A percentile compares a stretch with the other conserved stretches of the same genome.
Conservation (phyloP, 2,888 invertebrate genomes). For the Acanthosepion lycidas region DNA sequence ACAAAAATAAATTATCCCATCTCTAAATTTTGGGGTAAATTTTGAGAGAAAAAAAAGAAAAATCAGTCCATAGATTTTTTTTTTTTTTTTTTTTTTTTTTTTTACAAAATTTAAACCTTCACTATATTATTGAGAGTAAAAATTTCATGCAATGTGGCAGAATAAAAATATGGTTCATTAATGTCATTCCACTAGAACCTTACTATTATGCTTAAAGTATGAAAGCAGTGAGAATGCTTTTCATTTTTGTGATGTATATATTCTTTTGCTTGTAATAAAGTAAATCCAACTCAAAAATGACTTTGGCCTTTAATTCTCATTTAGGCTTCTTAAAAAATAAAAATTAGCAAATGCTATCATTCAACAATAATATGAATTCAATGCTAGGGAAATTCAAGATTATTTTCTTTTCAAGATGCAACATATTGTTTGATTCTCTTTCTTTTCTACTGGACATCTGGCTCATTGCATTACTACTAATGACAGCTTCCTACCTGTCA, state of each 20-base stretch:
- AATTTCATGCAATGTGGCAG: not conserved
- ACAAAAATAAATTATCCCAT: too few relatives aligned
- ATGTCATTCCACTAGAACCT: not conserved
- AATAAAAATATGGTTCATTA: not conserved
- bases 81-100: not conserved
- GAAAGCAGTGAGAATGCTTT: not conserved
- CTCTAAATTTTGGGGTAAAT: not conserved
- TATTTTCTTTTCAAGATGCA: not conserved
- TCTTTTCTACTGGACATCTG: too few relatives aligned
- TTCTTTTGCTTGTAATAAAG: conserved; percentile 16
- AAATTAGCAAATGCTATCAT: too few relatives aligned
- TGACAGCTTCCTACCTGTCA: too few relatives aligned
- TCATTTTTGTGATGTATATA: not conserved
- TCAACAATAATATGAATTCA: not conserved
- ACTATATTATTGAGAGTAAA: not conserved
- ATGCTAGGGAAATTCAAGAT: not conserved
- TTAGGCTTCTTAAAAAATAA: too few relatives aligned
- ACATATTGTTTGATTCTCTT: too few relatives aligned
- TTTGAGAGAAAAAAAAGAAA: not conserved
- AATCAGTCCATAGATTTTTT: not conserved
- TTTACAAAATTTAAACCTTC: not conserved
- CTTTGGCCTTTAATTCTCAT: too few relatives aligned
- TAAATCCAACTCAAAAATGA: not conserved
- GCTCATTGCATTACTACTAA: too few relatives aligned
- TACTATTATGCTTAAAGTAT: not conserved